These are phyloP conservation scores for Hippopotamyrus pictus DNA, from an alignment of 2,797 vertebrate genomes.

Conservation along the genomic window DNA sequence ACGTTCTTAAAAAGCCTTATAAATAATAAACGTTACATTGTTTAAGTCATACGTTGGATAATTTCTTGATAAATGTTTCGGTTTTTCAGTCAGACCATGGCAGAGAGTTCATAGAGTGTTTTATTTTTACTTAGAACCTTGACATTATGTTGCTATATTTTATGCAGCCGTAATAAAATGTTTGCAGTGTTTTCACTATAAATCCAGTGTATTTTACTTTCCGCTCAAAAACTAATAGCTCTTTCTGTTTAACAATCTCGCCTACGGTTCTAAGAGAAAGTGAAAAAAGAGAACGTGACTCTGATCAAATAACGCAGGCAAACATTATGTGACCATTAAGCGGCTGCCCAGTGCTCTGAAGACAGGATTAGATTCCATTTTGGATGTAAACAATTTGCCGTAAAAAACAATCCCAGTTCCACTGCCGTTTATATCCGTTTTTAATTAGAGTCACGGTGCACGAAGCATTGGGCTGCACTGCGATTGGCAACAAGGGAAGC, in stretches of 20 bases:
- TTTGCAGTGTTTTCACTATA: background rate
- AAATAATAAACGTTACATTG: background rate
- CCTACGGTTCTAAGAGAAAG: background rate
- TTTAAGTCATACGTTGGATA: background rate
- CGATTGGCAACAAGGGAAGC: background rate
- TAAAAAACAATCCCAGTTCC: background rate
- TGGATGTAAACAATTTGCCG: constrained; percentile 14
- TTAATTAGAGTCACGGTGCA: constrained; percentile 7
- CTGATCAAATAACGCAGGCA: constrained; percentile 8
- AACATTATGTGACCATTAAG: background rate
- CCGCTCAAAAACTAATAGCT: background rate
- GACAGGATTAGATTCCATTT: constrained; percentile 5
- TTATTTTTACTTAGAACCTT: background rate
- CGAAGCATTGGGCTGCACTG: background rate
- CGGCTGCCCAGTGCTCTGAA: background rate
- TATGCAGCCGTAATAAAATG: background rate
- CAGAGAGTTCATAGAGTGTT: background rate
- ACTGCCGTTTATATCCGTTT: background rate
- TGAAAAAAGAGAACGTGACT: background rate
- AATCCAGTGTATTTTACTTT: background rate
- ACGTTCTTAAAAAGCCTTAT: background rate
- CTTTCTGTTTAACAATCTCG: background rate
- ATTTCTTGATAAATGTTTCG: background rate
- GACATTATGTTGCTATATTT: background rate
- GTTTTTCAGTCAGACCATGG: background rate